Evolutionary conservation across 2,888 invertebrate genomes (phyloP), one percentile per base, ranked within the genome.

Genomic region (Orthonevra nobilis): DNA sequence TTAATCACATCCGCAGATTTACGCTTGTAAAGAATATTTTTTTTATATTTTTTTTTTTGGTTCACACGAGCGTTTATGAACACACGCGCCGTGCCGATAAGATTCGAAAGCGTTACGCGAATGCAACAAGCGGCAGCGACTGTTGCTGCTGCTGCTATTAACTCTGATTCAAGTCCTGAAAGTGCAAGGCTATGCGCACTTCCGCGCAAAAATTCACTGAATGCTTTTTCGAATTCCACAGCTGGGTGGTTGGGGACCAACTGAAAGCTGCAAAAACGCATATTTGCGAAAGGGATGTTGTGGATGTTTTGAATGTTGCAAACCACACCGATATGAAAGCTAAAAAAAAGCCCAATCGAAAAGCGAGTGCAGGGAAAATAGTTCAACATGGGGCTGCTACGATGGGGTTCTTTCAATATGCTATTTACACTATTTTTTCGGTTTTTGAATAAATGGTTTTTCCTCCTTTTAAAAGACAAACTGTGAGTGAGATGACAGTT

Each of bases 121-220:
- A 79, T 73, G 79, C 79, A 79, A 79, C 79, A 79, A 79, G 79
- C 73, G 58, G 58, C 64, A 66, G 9, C 38, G 60, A 61, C 66
- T 66, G 72, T 79, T 79, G 73, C 73, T 69, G 48, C 56, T 61
- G 40, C 15, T 60, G 38, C 60, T 79, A 56, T 73, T 79, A 61
- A 73, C 50, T 61, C 19, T 50, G 56, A 61, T 61, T 64, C 48
- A 68, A 68, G 66, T 73, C 68, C 42, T 61, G 30, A 61, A 68
- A 64, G 26, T 79, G 73, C 73, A 79, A 61, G 60, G 68, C 46
- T 66, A 54, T 73, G 79, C 79, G 79, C 79, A 79, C 54, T 73
- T 61, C 50, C 36, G 54, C 32, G 30, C 30, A 42, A 34, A 28
- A 40, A 54, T 19, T 20, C 15, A 5, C 5, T 7, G 17, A 46